Conservation (phyloP, 2,797 vertebrate species). For the Synanceia verrucosa region DNA sequence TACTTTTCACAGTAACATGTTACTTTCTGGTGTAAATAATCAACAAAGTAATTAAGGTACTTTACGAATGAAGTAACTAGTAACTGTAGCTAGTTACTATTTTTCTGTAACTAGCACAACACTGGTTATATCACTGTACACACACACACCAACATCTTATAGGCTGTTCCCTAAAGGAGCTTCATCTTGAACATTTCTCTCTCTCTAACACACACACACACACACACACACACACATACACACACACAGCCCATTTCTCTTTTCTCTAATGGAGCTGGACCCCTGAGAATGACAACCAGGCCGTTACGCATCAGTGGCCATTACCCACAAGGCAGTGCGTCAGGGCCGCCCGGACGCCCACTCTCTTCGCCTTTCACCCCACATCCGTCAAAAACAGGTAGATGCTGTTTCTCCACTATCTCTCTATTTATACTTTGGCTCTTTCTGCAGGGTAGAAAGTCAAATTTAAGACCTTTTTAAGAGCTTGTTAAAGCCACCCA, state of each 20-base stretch:
- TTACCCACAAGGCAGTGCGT: conserved; percentile 73
- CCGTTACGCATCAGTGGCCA: conserved; percentile 68
- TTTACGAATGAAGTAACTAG: no score
- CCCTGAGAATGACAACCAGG: conserved; percentile 71
- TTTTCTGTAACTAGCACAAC: no score
- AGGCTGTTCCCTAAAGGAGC: conserved; percentile 43
- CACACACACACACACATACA: conserved; percentile 27
- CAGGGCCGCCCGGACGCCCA: conserved; percentile 44
- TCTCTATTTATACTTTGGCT: conserved; percentile 3
- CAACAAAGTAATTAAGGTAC: no score
- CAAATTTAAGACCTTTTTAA: conserved; percentile 13
- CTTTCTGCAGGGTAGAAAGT: conserved; percentile 35
- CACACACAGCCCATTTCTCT: conserved; percentile 42
- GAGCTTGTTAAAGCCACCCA: conserved; percentile 19
- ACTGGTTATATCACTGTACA: no score
- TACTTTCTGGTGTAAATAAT: no score
- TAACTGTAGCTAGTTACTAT: no score
- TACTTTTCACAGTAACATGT: no score
- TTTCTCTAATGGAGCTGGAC: conserved; percentile 68
- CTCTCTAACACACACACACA: conserved; percentile 8
- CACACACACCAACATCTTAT: conserved; percentile 16
- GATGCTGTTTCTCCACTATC: conserved; percentile 24
- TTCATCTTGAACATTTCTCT: conserved; percentile 35
- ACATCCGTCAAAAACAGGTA: conserved; percentile 70
- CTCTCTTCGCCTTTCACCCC: conserved; percentile 68